Base-by-base conservation (phyloP, 2,888 invertebrate genomes). In the Pedicia rivosa region DNA sequence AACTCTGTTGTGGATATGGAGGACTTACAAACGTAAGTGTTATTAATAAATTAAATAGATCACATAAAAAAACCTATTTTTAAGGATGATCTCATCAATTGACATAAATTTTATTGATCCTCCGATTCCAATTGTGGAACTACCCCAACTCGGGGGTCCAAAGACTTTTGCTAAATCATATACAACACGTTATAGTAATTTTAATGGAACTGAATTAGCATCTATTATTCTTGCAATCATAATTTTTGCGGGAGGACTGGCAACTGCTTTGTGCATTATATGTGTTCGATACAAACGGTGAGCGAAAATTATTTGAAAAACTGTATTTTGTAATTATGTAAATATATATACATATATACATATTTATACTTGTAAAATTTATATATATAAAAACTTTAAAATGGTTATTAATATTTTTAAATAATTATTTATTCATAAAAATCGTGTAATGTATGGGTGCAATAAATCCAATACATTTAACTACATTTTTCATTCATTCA, bases 1-100 rank as follows among this genome's bases (percentile, higher is more conserved):
- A 87, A 87, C 51, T 71, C 79, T 1, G 74, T 88, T 38, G 72
- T 87, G 31, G 82, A 84, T 51, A 81, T 80, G 70, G 79, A 80
- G 40, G 69, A 74, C 5, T 56, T 84, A 20, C 79, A 81, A 56
- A 75, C 70, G 83, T 84, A 65, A 70, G 69, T 20, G 8, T 33
- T 13, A 15, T n/a, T 10, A 26, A 15, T 32, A 26, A 9, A 17
- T 16, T 16, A 33, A 24, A 7, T 24, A 5, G 13, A 15, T n/a
- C n/a, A n/a, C n/a, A n/a, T n/a, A n/a, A n/a, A n/a, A 10, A 32
- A 29, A 32, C 24, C 35, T 40, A 35, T 40, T 32, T 50, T 51
- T 5, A 51, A 82, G 81, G 48, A 68, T 78, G 2, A 59, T 82
- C 37, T 62, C 70, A 46, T 64, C 64, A 43, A 66, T 74, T 42